phyloP scores from a whole-genome alignment of 2,113 vertebrate species.

The Amazona vittata region DNA sequence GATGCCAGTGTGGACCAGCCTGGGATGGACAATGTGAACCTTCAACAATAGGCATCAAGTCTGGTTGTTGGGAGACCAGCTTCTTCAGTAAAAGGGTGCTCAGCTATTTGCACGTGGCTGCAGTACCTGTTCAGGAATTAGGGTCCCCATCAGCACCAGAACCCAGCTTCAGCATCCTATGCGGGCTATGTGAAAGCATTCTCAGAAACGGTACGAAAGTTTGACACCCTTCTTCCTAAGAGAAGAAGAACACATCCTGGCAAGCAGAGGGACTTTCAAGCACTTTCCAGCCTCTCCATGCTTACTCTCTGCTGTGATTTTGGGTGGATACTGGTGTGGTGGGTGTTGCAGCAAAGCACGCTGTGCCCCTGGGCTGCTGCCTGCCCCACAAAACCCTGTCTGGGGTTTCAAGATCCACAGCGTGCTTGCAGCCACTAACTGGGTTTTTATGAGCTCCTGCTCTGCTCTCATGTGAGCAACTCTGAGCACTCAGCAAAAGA shows the following conservation, averaged over 20 bases:
- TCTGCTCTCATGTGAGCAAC: not conserved
- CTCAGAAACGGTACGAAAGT: not conserved
- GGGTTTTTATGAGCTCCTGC: not conserved
- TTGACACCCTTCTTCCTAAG: not conserved
- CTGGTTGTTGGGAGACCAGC: not conserved
- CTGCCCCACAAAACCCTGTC: accelerated
- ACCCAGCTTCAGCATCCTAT: accelerated
- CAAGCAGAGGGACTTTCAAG: not conserved
- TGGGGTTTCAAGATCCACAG: accelerated
- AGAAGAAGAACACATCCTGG: not conserved
- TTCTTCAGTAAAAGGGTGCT: not conserved
- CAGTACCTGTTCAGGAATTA: not conserved
- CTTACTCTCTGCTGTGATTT: not conserved
- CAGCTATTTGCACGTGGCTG: not conserved
- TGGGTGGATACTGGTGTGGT: not conserved
- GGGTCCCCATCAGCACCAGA: accelerated
- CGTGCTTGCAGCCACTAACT: accelerated
- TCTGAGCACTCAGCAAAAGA: not conserved
- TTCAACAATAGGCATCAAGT: not conserved
- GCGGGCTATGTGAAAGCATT: not conserved
- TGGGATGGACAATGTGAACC: not conserved
- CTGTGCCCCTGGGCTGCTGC: not conserved
- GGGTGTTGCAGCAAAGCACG: not conserved
- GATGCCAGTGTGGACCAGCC: not conserved
- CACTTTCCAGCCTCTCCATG: not conserved